Evolutionary conservation across 2,797 vertebrate species (phyloP), one percentile per base, ranked within the genome.

Genomic region (Odontamblyopus rebecca): DNA sequence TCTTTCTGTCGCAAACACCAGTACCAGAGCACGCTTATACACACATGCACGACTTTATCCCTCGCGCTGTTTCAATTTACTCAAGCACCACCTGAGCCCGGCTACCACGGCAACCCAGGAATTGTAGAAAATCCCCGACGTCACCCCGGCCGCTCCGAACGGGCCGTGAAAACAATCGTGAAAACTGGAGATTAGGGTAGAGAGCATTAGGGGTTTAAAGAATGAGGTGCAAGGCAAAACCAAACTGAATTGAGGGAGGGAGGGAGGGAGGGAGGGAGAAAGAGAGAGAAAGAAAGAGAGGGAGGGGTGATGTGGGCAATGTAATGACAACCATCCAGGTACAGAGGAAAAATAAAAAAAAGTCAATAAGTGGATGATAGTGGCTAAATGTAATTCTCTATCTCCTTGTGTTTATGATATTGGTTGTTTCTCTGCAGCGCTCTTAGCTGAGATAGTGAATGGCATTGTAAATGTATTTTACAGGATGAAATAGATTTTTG

Each of bases 11-110:
- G 23, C 76, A 30, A 68, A 56, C 54, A 16, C 26, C 7, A 51
- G 38, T 56, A 54, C 59, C 35, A 3, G 6, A 30, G 66, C 68
- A 61, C 78, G 74, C 70, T 68, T 69, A 77, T 77, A 75, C 84
- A 80, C 84, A 78, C 78, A 48, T 48, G 79, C 57, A 29, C 61
- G 85, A 86, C 89, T 91, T 67, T 90, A 93, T 91, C 88, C 89
- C 90, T 91, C 88, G 84, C 80, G 80, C 90, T 89, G 89, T 93
- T 93, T 93, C 91, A 93, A 92, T 93, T 93, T 93, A 91, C 89
- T 92, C 89, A 89, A 91, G 91, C 88, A 91, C 91, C 91, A 92
- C 91, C 91, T 92, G 90, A 92, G 90, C 88, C 82, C 19, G 79
- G 91, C 90, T 88, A 89, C 89, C 88, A 87, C 85, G 67, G 87